phyloP scores from a whole-genome alignment of 1,140 invertebrate species.

The Chelonus insularis region DNA sequence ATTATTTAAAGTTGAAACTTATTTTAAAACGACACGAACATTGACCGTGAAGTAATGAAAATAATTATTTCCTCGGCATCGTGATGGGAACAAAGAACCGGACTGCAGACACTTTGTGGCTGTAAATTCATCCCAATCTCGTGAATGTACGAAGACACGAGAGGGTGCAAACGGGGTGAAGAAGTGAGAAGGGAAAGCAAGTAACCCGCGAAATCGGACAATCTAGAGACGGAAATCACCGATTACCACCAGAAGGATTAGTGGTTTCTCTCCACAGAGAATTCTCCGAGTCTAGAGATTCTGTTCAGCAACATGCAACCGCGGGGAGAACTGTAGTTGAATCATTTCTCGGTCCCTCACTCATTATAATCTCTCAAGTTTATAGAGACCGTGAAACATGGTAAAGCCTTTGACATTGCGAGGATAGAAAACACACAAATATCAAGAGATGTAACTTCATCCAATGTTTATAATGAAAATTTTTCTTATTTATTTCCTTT shows the following conservation, averaged over 20 bases:
- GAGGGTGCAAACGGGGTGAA: not conserved
- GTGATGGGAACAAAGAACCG: slow-evolving; percentile 13
- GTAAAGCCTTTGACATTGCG: no score
- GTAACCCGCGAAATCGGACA: slow-evolving; percentile 35
- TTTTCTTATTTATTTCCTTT: no score
- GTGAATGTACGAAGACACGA: slow-evolving; percentile 1
- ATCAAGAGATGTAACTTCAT: no score
- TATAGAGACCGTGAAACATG: no score
- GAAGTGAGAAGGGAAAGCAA: slow-evolving; percentile 21
- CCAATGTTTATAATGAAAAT: no score
- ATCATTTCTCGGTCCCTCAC: no score
- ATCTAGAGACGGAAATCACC: slow-evolving; percentile 48
- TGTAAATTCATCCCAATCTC: slow-evolving; percentile 23
- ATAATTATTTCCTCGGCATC: slow-evolving; percentile 30
- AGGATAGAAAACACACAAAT: no score
- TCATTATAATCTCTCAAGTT: no score
- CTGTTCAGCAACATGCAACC: not conserved
- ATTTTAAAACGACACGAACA: not conserved
- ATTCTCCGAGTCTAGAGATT: not conserved
- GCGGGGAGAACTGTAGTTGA: not conserved
- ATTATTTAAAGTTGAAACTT: not conserved
- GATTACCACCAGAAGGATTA: slow-evolving; percentile 45
- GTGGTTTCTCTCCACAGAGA: slow-evolving; percentile 34
- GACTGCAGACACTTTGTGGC: slow-evolving; percentile 4
- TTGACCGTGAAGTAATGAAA: slow-evolving; percentile 29